Conservation (phyloP, 2,113 vertebrate species). For the Forbesichthys agassizii region DNA sequence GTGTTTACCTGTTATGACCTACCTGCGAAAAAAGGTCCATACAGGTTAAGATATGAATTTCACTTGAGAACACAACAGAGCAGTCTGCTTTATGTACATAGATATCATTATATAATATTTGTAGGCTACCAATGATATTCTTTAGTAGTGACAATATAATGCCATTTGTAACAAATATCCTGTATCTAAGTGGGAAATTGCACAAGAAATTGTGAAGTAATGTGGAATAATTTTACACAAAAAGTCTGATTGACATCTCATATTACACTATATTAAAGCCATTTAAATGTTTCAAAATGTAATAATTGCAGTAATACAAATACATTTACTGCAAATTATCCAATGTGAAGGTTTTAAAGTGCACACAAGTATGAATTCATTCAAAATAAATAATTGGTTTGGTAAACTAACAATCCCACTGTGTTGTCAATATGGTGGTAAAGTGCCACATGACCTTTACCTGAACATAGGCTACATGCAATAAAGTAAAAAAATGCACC, state of each 20-base stretch:
- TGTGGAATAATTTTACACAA: constrained; percentile 8
- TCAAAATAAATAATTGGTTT: constrained; percentile 50
- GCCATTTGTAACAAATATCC: constrained; percentile 30
- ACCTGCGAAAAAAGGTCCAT: too few species aligned
- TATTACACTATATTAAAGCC: constrained; percentile 32
- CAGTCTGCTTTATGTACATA: constrained; percentile 28
- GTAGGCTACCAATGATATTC: constrained; percentile 2
- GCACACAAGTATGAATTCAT: background rate
- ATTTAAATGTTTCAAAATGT: constrained; percentile 29
- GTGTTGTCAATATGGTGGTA: constrained; percentile 64
- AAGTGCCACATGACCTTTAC: constrained; percentile 54
- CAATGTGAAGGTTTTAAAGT: too few species aligned
- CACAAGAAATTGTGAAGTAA: constrained; percentile 53
- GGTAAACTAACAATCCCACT: constrained; percentile 59
- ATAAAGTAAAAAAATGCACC: constrained; percentile 49
- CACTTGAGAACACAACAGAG: constrained; percentile 15
- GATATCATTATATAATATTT: constrained; percentile 32
- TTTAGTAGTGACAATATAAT: constrained; percentile 10
- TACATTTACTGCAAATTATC: background rate
- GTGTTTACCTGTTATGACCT: too few species aligned
- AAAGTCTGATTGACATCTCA: constrained; percentile 29
- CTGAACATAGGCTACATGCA: constrained; percentile 52
- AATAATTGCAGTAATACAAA: constrained; percentile 16
- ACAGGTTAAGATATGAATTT: constrained; percentile 6
- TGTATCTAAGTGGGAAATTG: constrained; percentile 6